These are phyloP conservation scores for Nasonia giraulti DNA, from an alignment of 1,140 invertebrate genomes.

Conservation along the genomic window DNA sequence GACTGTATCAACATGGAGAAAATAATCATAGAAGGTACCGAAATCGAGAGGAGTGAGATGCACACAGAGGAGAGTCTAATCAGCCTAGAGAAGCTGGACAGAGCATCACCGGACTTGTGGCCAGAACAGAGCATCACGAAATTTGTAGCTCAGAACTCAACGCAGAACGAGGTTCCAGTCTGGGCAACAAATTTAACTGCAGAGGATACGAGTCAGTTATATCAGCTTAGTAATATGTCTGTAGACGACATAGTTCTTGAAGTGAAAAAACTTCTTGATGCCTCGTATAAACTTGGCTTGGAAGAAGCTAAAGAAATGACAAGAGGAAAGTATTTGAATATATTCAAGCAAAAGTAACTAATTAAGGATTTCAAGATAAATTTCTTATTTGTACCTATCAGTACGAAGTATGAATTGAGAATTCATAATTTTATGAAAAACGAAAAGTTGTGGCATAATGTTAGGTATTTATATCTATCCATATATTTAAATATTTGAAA, in stretches of 20 bases:
- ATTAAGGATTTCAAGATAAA: neutral
- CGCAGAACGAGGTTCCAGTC: slow-evolving; percentile 62
- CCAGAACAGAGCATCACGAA: slow-evolving; percentile 89
- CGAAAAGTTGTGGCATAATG: neutral
- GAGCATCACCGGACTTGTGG: slow-evolving; percentile 94
- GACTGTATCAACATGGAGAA: slow-evolving; percentile 39
- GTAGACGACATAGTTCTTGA: slow-evolving; percentile 89
- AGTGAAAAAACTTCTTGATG: slow-evolving; percentile 93
- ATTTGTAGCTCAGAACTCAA: slow-evolving; percentile 72
- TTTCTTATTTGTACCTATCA: neutral
- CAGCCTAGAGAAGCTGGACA: slow-evolving; percentile 91
- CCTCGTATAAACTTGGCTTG: slow-evolving; percentile 93
- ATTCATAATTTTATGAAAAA: neutral
- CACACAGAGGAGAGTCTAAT: slow-evolving; percentile 80
- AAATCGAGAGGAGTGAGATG: slow-evolving; percentile 37
- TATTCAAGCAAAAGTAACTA: slow-evolving; percentile 77
- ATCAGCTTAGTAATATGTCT: slow-evolving; percentile 85
- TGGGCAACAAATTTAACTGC: slow-evolving; percentile 67
- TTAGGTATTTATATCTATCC: neutral
- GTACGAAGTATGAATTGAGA: neutral
- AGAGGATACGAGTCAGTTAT: slow-evolving; percentile 71
- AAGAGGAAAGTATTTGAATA: slow-evolving; percentile 93
- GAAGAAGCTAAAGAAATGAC: slow-evolving; percentile 98
- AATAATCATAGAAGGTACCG: slow-evolving; percentile 34
- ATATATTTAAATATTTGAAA: neutral